These are phyloP conservation scores for Pionites leucogaster DNA, from an alignment of 2,113 vertebrate species.

Conservation along the genomic window DNA sequence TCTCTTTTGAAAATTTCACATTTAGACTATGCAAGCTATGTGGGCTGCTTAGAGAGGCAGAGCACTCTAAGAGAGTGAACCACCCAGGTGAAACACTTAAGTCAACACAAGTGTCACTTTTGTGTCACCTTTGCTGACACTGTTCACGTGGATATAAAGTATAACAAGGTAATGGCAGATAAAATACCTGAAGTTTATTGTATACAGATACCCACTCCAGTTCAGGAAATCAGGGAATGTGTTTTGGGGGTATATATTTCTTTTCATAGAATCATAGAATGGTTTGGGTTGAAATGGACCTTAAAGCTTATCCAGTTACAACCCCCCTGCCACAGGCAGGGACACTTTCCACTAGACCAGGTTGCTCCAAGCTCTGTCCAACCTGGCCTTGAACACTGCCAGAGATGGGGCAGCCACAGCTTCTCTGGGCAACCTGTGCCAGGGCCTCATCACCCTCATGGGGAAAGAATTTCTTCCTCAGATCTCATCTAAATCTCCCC, in stretches of 20 bases:
- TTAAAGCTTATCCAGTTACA: background rate
- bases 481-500: background rate
- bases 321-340: background rate
- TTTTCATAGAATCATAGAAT: background rate
- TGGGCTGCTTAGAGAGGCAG: background rate
- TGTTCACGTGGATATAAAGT: background rate
- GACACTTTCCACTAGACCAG: background rate
- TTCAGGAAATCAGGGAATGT: background rate
- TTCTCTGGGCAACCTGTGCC: background rate
- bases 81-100: background rate
- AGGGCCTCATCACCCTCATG: background rate
- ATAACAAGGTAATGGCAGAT: background rate
- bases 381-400: background rate
- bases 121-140: background rate
- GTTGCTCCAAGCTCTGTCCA: background rate
- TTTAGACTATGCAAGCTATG: background rate
- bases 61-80: background rate
- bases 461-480: background rate
- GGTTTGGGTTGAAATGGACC: background rate
- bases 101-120: background rate
- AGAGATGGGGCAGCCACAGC: background rate
- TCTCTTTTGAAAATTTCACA: background rate
- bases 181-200: fast-evolving
- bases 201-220: background rate
- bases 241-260: background rate